Evolutionary conservation across 1,140 invertebrate species (phyloP), one percentile per base, ranked within the genome.

Genomic region (Scaptomyza hsui): DNA sequence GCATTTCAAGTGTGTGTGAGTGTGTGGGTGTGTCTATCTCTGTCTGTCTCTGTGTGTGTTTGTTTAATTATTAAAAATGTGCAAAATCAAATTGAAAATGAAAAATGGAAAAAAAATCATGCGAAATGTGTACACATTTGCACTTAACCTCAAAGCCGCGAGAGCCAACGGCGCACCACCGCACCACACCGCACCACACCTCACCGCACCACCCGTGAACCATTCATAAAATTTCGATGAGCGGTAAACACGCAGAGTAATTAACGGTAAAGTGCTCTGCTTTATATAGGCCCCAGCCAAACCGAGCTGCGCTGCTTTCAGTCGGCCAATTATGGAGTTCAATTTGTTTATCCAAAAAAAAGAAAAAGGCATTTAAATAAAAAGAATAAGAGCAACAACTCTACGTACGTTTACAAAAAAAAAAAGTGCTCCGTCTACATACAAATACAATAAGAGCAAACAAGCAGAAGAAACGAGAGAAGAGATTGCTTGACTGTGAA

Each of bases 171-270:
- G n/a, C 69, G 51, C 44, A 49, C n/a, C 63, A 42, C 19, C 37
- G 41, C 18, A 44, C 51, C 16, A 15, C 42, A 15, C 42, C 47
- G 41, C 19, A 21, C 19, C 19, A 4, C 69, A 53, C 44, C 55
- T n/a, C 63, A 44, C 21, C 37, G 35, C 18, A 44, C 56, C 18
- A 16, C 42, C 41, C 47, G 12, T n/a, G 45, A 70, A 7, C 68
- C 78, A 75, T 77, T 88, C 83, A 89, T 88, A 73, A 82, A 88
- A 89, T 82, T 89, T 82, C 82, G 82, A 88, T 89, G 82, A 82
- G 82, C 82, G 82, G 78, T 88, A 88, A 88, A 81, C 82, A 88
- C 82, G 82, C 78, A 72, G 78, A 88, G 82, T 88, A 88, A 88
- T 88, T 88, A 88, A 89, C 75, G 78, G 52, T 65, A 82, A 88